Conservation (phyloP, 35 echinoderm and acorn worm species). For the Ophioderma brevispina region DNA sequence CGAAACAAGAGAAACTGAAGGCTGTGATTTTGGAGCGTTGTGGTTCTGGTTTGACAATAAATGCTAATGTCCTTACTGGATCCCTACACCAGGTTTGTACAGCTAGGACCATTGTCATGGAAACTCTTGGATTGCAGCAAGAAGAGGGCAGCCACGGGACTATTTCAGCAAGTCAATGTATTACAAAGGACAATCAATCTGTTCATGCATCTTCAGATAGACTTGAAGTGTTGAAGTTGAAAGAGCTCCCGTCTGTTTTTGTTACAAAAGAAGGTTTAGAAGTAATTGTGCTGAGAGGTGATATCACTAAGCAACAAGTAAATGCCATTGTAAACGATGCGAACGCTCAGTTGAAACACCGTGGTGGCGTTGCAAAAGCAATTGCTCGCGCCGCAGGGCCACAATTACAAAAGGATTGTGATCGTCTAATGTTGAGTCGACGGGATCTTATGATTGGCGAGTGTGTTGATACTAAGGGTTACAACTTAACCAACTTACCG, state of each 20-base stretch:
- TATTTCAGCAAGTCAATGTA: too few relatives aligned
- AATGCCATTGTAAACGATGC: conserved; percentile 8
- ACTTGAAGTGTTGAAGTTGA: too few relatives aligned
- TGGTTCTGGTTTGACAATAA: too few relatives aligned
- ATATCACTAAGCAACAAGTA: conserved; percentile 30
- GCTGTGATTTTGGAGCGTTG: too few relatives aligned
- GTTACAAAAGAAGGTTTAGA: conserved; percentile 25
- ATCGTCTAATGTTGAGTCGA: neutral
- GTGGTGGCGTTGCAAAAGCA: conserved; percentile 15
- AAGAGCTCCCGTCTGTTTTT: neutral
- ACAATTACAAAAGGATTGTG: neutral
- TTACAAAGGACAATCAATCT: too few relatives aligned
- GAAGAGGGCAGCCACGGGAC: too few relatives aligned
- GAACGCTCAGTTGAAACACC: neutral
- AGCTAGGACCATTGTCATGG: too few relatives aligned
- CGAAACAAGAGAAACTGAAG: too few relatives aligned
- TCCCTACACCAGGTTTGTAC: too few relatives aligned
- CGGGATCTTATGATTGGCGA: neutral
- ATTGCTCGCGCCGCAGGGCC: conserved; percentile 2
- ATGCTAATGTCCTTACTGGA: too few relatives aligned
- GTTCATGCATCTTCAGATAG: too few relatives aligned
- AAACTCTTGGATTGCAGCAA: too few relatives aligned
- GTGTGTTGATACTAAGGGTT: conserved; percentile 3
- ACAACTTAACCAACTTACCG: neutral
- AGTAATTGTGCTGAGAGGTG: neutral